phyloP scores from a whole-genome alignment of 2,888 invertebrate genomes.

The Geophilus truncorum region DNA sequence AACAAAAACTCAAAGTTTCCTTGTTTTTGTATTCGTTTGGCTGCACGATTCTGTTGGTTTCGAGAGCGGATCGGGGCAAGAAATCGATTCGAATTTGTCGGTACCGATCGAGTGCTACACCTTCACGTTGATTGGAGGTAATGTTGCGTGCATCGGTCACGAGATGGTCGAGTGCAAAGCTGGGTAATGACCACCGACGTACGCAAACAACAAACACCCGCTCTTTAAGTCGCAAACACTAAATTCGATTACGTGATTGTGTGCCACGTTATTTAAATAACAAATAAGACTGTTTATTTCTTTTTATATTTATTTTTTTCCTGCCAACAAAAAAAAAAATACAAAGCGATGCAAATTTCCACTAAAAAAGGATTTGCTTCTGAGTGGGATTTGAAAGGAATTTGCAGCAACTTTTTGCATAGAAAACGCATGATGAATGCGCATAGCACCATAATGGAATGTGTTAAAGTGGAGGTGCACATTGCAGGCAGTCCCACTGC shows the following conservation, averaged over 20 bases:
- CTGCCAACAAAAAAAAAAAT: not conserved
- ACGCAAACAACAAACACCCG: not conserved
- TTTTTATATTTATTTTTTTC: too few species aligned
- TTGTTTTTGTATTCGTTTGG: too few species aligned
- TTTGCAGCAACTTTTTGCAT: conserved; percentile 20
- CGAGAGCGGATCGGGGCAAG: not conserved
- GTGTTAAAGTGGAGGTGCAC: conserved; percentile 6
- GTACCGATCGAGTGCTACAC: not conserved
- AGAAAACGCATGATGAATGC: conserved; percentile 16
- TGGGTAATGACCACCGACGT: not conserved
- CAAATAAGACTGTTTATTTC: not conserved
- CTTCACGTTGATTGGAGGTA: not conserved
- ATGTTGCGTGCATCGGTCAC: conserved; percentile 7
- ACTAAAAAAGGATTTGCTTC: conserved; percentile 3
- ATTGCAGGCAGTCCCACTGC: not conserved
- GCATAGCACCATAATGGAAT: conserved; percentile 1
- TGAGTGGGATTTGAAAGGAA: conserved; percentile 12
- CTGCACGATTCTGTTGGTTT: not conserved
- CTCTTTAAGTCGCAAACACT: not conserved
- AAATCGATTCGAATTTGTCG: not conserved
- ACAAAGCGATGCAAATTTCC: conserved; percentile 16
- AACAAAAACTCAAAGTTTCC: too few species aligned
- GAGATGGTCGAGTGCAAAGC: not conserved
- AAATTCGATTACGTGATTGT: conserved; percentile 5
- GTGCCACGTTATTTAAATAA: not conserved